Evolutionary conservation across 2,888 invertebrate genomes (phyloP), one percentile per base, ranked within the genome.

Genomic region (Tiliacea citrago): DNA sequence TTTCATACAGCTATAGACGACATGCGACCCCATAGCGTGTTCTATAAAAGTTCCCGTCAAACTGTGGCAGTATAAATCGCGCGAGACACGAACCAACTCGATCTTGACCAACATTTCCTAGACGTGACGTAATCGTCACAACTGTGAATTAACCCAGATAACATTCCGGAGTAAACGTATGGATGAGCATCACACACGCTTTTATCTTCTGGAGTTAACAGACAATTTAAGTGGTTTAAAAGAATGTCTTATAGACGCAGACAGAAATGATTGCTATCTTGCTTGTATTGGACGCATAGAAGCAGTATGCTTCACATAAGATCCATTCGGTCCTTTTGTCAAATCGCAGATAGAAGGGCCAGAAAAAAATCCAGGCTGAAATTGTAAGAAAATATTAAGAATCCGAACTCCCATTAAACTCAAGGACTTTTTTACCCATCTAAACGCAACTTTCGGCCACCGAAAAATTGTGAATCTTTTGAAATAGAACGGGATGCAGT

Each of bases 131-230:
- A 85, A 88, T 68, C 82, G 84, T 80, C 86, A 85, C 86, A 86
- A 88, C 83, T 84, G 83, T 79, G 81, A 86, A 88, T 86, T 89
- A 90, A 88, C 88, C 90, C 82, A 89, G 82, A 90, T 90, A 87
- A 85, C 86, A 85, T 87, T 86, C 81, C 85, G 68, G 77, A 82
- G 73, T 84, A 79, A 79, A 77, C 75, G 71, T 79, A 79, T 83
- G 79, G 86, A 79, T 81, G 81, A 79, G 66, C 73, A 82, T 82
- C 76, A 72, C 79, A 71, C 74, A 71, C 70, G 68, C 73, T 75
- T 86, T 75, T 85, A 75, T 82, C 77, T 77, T 35, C 74, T 55
- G 63, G 66, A 83, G 51, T 70, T 77, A 70, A 78, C 62, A 61
- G 68, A 70, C 72, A 67, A 72, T 75, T 74, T 68, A 39, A 74